Evolutionary conservation across 2,888 invertebrate genomes (phyloP).

Genomic region (Drosophila vallismaia): DNA sequence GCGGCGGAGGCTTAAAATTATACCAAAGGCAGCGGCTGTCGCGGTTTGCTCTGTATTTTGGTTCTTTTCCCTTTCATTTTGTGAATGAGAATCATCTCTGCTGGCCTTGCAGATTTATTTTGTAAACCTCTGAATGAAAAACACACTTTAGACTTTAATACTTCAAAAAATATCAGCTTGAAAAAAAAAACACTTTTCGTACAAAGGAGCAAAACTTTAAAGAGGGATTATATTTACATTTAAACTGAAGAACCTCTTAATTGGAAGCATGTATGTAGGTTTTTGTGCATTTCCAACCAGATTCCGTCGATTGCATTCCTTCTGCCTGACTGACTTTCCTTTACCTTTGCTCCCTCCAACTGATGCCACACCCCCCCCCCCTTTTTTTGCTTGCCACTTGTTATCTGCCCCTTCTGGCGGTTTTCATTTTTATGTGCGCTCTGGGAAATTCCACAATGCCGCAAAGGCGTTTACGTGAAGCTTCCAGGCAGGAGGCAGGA

Average conservation of each 20-base stretch:
- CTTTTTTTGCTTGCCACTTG: conserved; percentile 17
- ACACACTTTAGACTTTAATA: not conserved
- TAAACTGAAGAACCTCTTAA: not conserved
- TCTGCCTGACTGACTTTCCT: conserved; percentile 17
- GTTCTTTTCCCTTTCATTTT: conserved; percentile 1
- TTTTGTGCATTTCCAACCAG: conserved; percentile 11
- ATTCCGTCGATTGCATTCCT: conserved; percentile 31
- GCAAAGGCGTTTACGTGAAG: conserved; percentile 52
- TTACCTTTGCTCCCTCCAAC: conserved; percentile 3
- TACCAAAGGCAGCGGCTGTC: conserved; percentile 22
- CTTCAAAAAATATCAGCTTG: not conserved
- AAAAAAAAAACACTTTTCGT: too few relatives aligned
- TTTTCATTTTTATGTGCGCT: conserved; percentile 73
- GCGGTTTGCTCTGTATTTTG: conserved; percentile 14
- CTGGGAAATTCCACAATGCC: conserved; percentile 74
- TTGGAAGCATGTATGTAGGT: conserved; percentile 9
- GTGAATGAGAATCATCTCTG: not conserved
- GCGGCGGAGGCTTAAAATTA: conserved; percentile 17
- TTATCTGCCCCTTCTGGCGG: conserved; percentile 41
- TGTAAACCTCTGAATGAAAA: not conserved
- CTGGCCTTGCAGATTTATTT: conserved; percentile 5
- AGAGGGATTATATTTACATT: not conserved
- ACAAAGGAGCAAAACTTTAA: too few relatives aligned
- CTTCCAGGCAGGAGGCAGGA: not conserved
- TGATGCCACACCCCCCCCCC: conserved; percentile 2